These are phyloP conservation scores for Caprella mutica DNA, from an alignment of 2,888 invertebrate species.

Conservation along the genomic window DNA sequence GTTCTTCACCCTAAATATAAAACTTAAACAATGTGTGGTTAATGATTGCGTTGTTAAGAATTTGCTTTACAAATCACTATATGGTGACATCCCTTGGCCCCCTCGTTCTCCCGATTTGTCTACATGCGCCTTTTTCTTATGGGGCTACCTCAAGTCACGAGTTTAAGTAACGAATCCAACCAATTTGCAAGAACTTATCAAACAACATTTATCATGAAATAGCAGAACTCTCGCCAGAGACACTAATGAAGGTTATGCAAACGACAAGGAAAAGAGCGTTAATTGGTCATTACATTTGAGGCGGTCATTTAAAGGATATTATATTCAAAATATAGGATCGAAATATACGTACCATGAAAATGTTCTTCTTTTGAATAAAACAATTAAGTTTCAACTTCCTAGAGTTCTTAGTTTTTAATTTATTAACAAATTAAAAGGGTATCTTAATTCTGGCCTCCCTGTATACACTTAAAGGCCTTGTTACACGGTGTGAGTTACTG, in stretches of 20 bases:
- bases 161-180: neutral
- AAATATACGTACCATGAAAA: neutral
- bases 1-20: too few relatives aligned
- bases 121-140: neutral
- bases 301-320: neutral
- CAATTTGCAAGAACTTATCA: neutral
- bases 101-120: neutral
- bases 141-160: conserved; percentile 4
- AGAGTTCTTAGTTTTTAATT: neutral
- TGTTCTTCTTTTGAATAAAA: neutral
- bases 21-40: too few relatives aligned
- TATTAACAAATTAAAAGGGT: neutral
- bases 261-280: neutral
- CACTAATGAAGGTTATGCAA: neutral
- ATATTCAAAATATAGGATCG: neutral
- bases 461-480: too few relatives aligned
- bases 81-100: neutral
- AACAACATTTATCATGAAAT: neutral
- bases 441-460: too few relatives aligned
- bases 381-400: neutral
- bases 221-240: neutral
- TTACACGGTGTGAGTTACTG: too few relatives aligned
- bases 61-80: neutral
- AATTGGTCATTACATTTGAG: neutral
- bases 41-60: neutral